phyloP scores from a whole-genome alignment of 1,140 invertebrate genomes.

The Coenobita brevimanus region DNA sequence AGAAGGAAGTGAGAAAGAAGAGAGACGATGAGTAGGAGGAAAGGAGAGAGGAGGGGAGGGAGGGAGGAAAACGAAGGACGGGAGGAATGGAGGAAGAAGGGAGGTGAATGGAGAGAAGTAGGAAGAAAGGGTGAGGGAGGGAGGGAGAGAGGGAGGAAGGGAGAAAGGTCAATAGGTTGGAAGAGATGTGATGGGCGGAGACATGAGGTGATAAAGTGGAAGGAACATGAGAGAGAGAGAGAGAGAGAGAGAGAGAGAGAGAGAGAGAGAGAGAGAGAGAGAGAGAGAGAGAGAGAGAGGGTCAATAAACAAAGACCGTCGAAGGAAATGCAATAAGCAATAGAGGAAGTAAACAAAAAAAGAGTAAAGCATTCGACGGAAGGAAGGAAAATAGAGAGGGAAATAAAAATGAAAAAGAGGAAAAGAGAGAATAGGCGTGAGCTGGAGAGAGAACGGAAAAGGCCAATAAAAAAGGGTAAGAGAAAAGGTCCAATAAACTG shows the following conservation, averaged over 20 bases:
- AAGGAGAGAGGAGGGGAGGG: neutral
- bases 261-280: constrained; percentile 11
- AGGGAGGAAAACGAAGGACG: neutral
- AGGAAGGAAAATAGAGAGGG: too few relatives aligned
- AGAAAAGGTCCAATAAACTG: too few relatives aligned
- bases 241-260: constrained; percentile 11
- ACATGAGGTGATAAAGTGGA: neutral
- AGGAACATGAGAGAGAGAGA: neutral
- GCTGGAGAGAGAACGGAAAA: too few relatives aligned
- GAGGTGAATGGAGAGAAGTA: neutral
- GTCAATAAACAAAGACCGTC: neutral
- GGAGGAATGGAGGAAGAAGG: neutral
- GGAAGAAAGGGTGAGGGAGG: neutral
- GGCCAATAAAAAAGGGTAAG: too few relatives aligned
- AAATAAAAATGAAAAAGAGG: too few relatives aligned
- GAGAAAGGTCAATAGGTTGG: neutral
- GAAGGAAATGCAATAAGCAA: neutral
- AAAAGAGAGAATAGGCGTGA: too few relatives aligned
- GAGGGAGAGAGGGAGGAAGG: neutral
- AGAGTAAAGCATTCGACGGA: too few relatives aligned
- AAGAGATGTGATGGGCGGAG: neutral
- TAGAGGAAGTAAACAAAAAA: too few relatives aligned
- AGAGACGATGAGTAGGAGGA: neutral
- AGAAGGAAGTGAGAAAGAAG: neutral
- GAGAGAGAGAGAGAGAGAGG: too few relatives aligned